These are phyloP conservation scores for Corythornis vintsioides DNA, from an alignment of 2,113 vertebrate species.

Conservation along the genomic window DNA sequence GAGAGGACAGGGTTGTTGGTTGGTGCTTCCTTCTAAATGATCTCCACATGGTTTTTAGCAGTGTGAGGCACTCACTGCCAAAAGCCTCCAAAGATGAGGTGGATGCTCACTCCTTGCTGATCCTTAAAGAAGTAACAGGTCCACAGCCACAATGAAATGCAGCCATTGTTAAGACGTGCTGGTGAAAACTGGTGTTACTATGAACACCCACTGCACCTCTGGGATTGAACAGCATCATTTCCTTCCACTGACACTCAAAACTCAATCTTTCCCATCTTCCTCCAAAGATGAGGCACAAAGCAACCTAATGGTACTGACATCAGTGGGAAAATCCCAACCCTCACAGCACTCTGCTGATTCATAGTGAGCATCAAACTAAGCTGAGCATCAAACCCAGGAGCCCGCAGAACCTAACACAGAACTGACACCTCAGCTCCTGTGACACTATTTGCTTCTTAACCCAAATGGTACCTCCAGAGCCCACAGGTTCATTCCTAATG, in stretches of 20 bases:
- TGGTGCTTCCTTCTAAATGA: neutral
- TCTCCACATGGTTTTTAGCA: neutral
- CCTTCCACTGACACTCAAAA: neutral
- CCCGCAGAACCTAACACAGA: neutral
- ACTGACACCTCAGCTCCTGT: neutral
- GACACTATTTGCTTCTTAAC: neutral
- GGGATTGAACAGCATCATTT: neutral
- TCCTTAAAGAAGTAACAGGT: neutral
- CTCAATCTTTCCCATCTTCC: neutral
- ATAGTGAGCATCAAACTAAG: neutral
- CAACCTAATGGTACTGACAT: neutral
- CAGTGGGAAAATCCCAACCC: neutral
- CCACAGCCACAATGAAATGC: neutral
- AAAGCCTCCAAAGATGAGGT: neutral
- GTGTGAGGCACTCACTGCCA: neutral
- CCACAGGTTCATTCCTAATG: rapidly evolving
- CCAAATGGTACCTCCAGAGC: neutral
- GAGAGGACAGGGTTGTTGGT: neutral
- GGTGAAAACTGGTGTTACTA: neutral
- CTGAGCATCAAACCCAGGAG: neutral
- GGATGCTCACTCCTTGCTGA: neutral
- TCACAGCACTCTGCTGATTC: neutral
- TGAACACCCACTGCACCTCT: neutral
- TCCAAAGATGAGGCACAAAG: neutral
- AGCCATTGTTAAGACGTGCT: neutral